Percentiles rank a stretch among this genome's conserved stretches.
These are phyloP conservation scores for Malurus melanocephalus DNA, from an alignment of 2,113 vertebrate genomes.

Conservation along the genomic window DNA sequence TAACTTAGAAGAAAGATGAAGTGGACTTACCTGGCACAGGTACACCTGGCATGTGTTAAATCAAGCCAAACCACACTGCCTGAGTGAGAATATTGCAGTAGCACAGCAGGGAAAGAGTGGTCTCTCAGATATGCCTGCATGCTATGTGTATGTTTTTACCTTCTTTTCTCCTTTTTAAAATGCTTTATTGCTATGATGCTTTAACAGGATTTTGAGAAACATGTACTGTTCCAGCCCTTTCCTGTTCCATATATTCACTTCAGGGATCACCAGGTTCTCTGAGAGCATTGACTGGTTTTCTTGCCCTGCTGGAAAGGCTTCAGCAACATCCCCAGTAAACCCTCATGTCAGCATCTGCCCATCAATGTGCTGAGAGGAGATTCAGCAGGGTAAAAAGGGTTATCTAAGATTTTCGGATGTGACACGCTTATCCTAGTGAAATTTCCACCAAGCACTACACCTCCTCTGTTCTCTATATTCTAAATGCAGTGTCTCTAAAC, in stretches of 20 bases:
- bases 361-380: background rate
- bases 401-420: background rate
- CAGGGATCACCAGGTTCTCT: background rate
- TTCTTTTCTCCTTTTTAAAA: accelerated
- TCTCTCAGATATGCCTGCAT: background rate
- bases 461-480: background rate
- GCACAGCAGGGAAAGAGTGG: background rate
- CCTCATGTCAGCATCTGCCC: accelerated
- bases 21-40: background rate
- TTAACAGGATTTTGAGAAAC: background rate
- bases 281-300: background rate
- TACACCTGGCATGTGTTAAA: accelerated
- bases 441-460: background rate
- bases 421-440: background rate
- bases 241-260: background rate
- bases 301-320: background rate
- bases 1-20: background rate
- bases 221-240: background rate
- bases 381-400: background rate
- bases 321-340: accelerated
- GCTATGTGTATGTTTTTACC: background rate
- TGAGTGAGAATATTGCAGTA: background rate
- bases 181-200: background rate
- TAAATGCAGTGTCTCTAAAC: background rate
- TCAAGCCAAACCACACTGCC: background rate